These are phyloP conservation scores for Mantis religiosa DNA, from an alignment of 2,888 invertebrate species.

Conservation along the genomic window DNA sequence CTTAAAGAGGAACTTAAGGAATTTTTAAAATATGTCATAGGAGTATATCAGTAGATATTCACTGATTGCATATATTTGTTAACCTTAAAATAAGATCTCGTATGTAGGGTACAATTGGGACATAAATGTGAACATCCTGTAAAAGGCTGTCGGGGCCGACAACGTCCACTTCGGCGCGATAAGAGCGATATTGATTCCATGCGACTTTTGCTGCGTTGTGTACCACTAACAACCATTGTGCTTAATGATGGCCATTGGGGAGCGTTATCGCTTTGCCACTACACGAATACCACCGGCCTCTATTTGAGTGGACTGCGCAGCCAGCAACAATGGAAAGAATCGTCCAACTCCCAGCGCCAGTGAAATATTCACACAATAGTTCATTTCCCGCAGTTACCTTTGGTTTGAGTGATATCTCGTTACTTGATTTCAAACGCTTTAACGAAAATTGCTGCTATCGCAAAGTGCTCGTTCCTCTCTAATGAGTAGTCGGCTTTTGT, in stretches of 20 bases:
- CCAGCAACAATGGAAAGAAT: not conserved
- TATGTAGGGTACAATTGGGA: no score
- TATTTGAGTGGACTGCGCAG: not conserved
- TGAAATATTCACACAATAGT: not conserved
- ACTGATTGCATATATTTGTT: no score
- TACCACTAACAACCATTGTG: not conserved
- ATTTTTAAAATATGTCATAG: no score
- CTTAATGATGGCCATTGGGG: not conserved
- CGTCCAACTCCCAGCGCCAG: not conserved
- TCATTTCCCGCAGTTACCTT: not conserved
- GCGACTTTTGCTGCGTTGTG: not conserved
- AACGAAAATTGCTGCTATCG: not conserved
- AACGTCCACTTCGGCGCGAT: no score
- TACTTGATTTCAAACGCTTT: not conserved
- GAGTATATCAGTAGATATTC: no score
- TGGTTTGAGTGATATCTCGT: not conserved
- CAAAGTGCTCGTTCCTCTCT: not conserved
- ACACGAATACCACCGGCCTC: not conserved
- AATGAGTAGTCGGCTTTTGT: not conserved
- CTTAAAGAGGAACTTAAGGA: no score
- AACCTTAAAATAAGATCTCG: no score
- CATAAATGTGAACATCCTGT: no score
- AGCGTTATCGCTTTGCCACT: not conserved
- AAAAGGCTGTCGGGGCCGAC: no score
- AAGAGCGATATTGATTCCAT: not conserved